phyloP scores from a whole-genome alignment of 2,888 invertebrate genomes.

The Fragum whitleyi region DNA sequence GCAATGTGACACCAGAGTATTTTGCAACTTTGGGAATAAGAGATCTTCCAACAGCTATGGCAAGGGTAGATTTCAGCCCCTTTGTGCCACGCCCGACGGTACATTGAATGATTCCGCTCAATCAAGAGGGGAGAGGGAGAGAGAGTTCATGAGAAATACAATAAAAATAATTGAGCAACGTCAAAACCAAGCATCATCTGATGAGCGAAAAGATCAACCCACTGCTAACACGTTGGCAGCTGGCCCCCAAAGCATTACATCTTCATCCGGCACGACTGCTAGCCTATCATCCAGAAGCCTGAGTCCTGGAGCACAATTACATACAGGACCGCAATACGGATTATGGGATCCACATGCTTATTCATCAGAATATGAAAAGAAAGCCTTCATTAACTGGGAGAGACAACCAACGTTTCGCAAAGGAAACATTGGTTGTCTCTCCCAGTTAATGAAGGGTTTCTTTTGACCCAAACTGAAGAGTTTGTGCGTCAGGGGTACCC shows the following conservation, averaged over 20 bases:
- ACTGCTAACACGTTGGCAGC: not conserved
- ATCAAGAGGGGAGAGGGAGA: not conserved
- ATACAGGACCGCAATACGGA: not conserved
- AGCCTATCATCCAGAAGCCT: not conserved
- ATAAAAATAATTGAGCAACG: not conserved
- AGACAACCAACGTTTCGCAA: not conserved
- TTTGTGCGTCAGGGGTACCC: constrained; percentile 7
- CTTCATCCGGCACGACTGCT: not conserved
- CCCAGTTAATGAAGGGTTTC: not conserved
- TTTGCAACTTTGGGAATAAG: constrained; percentile 5
- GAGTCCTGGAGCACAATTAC: not conserved
- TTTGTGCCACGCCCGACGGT: not conserved
- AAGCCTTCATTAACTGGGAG: not conserved
- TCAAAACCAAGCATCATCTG: not conserved
- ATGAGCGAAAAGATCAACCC: not conserved
- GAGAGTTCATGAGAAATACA: constrained; percentile 6
- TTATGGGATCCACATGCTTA: not conserved
- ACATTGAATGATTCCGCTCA: not conserved
- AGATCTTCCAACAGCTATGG: constrained; percentile 4
- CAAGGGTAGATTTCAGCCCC: not conserved
- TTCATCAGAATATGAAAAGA: not conserved
- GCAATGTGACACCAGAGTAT: not conserved
- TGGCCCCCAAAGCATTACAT: not conserved
- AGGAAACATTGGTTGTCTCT: no score
- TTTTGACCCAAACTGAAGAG: not conserved